phyloP scores from a whole-genome alignment of 1,140 invertebrate genomes.

The Drosophila lacertosa region DNA sequence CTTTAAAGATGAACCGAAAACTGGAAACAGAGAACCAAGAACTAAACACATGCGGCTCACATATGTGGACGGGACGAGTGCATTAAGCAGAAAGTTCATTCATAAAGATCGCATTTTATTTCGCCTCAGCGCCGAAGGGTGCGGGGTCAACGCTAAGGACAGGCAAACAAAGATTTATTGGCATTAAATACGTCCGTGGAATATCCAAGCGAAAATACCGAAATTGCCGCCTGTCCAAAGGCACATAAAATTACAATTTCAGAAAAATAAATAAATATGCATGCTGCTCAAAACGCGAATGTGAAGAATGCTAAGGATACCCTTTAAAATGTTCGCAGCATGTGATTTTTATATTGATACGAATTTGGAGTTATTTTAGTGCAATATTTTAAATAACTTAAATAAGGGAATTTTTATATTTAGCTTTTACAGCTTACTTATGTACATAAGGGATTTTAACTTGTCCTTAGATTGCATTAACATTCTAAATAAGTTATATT shows the following conservation, averaged over 20 bases:
- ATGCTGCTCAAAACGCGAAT: background rate
- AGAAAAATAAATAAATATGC: slow-evolving; percentile 17
- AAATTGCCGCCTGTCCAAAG: background rate
- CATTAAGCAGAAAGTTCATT: slow-evolving; percentile 74
- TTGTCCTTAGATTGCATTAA: too few species aligned
- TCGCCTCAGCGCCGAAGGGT: too few species aligned
- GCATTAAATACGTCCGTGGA: slow-evolving; percentile 42
- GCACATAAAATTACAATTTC: slow-evolving; percentile 32
- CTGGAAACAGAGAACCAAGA: background rate
- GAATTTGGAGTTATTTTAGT: too few species aligned
- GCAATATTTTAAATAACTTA: background rate
- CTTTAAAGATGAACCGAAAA: background rate
- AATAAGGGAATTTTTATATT: too few species aligned
- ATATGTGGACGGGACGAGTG: slow-evolving; percentile 62
- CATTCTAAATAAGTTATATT: too few species aligned
- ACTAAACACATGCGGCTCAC: slow-evolving; percentile 60
- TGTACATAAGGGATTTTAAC: too few species aligned
- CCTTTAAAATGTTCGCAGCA: background rate
- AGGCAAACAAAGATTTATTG: slow-evolving; percentile 45
- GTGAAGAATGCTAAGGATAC: background rate
- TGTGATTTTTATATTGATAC: background rate
- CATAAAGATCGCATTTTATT: slow-evolving; percentile 74
- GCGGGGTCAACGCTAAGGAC: too few species aligned
- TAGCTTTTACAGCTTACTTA: too few species aligned
- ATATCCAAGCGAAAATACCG: slow-evolving; percentile 32